These are phyloP conservation scores for Hirundichthys speculiger DNA, from an alignment of 2,113 vertebrate genomes.

Conservation along the genomic window DNA sequence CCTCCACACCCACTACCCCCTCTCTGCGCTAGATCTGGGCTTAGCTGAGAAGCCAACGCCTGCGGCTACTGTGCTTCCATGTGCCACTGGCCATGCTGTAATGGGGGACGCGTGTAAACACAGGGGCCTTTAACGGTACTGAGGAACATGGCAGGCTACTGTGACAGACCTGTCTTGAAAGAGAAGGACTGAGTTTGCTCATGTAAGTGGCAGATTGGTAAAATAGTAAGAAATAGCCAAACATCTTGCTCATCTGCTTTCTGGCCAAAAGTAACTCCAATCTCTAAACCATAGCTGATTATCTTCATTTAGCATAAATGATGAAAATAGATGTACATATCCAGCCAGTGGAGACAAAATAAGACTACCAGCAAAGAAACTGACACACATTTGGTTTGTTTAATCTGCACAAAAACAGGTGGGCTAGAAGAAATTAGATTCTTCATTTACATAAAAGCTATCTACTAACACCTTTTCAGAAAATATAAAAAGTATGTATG, in stretches of 20 bases:
- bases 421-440: no score
- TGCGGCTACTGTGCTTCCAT: slow-evolving; percentile 72
- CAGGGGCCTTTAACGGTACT: slow-evolving; percentile 48
- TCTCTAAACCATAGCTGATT: not conserved
- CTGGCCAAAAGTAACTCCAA: slow-evolving; percentile 8
- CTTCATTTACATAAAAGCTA: no score
- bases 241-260: slow-evolving; percentile 2
- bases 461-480: no score
- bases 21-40: slow-evolving; percentile 67
- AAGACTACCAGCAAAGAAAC: not conserved
- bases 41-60: slow-evolving; percentile 76
- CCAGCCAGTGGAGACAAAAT: not conserved
- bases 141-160: slow-evolving; percentile 17
- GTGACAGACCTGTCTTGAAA: slow-evolving; percentile 25
- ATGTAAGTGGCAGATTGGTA: slow-evolving; percentile 26
- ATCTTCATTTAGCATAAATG: slow-evolving; percentile 14
- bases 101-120: slow-evolving; percentile 69
- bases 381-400: not conserved
- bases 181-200: slow-evolving; percentile 15
- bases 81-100: slow-evolving; percentile 73
- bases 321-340: not conserved
- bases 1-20: slow-evolving; percentile 41
- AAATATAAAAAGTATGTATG: no score
- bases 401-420: not conserved
- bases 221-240: slow-evolving; percentile 1